phyloP scores from a whole-genome alignment of 2,888 invertebrate genomes.

The Aphrophora alni region DNA sequence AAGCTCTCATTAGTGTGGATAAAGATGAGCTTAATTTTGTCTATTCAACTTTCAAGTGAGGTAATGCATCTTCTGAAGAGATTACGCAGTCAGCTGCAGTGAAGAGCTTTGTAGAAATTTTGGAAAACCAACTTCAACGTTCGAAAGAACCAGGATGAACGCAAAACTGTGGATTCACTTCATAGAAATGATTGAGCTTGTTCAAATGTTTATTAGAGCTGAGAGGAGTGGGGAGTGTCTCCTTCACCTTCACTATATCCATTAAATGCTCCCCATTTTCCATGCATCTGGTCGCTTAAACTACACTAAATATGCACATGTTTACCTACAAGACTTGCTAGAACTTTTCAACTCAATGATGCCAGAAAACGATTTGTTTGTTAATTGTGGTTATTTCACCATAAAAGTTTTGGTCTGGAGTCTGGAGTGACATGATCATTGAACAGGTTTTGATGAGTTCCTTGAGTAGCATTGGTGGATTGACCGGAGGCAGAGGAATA shows the following conservation, averaged over 20 bases:
- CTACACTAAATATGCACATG: constrained; percentile 53
- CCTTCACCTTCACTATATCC: constrained; percentile 52
- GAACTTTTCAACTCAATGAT: constrained; percentile 49
- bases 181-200: too few species aligned
- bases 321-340: constrained; percentile 52
- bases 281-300: constrained; percentile 53
- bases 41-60: constrained; percentile 7
- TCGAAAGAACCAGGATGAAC: constrained; percentile 21
- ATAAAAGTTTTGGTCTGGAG: constrained; percentile 43
- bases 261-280: constrained; percentile 55
- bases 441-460: constrained; percentile 40
- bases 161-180: constrained; percentile 24
- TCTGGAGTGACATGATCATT: constrained; percentile 42
- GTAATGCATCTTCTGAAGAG: constrained; percentile 13
- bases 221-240: constrained; percentile 18
- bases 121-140: neutral
- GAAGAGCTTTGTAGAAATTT: constrained; percentile 17
- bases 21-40: constrained; percentile 10
- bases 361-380: constrained; percentile 49
- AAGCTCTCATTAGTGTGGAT: constrained; percentile 10
- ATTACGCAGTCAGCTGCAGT: constrained; percentile 15
- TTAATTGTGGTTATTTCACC: constrained; percentile 51
- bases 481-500: constrained; percentile 30
- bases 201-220: constrained; percentile 22
- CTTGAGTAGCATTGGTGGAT: too few species aligned